Conservation (phyloP, 1,140 invertebrate genomes). For the Atta colombica region DNA sequence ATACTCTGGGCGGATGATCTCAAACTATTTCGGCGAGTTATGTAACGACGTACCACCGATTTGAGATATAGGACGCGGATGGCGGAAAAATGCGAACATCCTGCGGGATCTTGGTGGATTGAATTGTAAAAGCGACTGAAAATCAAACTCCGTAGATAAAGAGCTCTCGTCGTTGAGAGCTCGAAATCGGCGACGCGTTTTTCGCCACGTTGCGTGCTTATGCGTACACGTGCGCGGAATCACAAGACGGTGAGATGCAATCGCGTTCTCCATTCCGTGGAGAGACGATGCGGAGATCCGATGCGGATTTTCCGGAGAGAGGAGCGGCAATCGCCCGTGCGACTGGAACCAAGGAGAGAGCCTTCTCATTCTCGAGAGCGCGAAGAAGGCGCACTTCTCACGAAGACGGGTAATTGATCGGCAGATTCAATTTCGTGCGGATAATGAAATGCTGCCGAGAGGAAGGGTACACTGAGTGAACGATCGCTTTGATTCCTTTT, state of each 20-base stretch:
- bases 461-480: conserved; percentile 46
- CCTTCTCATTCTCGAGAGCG: neutral
- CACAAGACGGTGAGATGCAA: conserved; percentile 3
- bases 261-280: neutral
- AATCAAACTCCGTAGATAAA: conserved; percentile 70
- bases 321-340: neutral
- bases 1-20: neutral
- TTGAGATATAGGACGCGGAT: conserved; percentile 7
- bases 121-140: conserved; percentile 77
- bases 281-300: neutral
- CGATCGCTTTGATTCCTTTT: conserved; percentile 70
- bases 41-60: conserved; percentile 1
- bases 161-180: neutral
- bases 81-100: conserved; percentile 53
- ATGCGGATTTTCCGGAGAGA: neutral
- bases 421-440: conserved; percentile 74
- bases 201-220: conserved; percentile 1
- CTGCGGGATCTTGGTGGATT: conserved; percentile 67
- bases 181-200: conserved; percentile 25
- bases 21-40: neutral
- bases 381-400: conserved; percentile 28
- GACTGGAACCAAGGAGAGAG: neutral
- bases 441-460: conserved; percentile 74
- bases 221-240: conserved; percentile 44
- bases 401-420: conserved; percentile 76